phyloP scores from a whole-genome alignment of 2,888 invertebrate species.

The Pandemis cinnamomeana region DNA sequence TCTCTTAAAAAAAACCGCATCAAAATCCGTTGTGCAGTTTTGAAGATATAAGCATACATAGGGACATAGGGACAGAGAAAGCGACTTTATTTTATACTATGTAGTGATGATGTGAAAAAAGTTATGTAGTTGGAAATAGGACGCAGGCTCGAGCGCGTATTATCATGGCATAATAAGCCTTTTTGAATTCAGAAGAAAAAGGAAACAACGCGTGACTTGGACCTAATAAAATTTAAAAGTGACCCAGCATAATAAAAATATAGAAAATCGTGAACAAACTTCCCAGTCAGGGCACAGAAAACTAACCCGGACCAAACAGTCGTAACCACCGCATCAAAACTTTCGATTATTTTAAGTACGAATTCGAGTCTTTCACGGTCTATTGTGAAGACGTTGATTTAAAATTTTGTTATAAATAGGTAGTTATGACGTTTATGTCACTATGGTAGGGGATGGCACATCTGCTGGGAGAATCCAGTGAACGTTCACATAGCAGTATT shows the following conservation, averaged over 20 bases:
- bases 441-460: slow-evolving; percentile 47
- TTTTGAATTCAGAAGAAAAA: no score
- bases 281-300: not conserved
- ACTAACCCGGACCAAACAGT: not conserved
- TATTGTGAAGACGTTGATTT: not conserved
- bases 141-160: no score
- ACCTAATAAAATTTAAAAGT: not conserved
- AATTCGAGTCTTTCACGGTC: not conserved
- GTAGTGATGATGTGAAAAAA: no score
- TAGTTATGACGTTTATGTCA: not conserved
- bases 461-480: slow-evolving; percentile 48
- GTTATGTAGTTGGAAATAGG: no score
- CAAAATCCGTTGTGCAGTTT: no score
- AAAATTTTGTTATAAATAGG: not conserved
- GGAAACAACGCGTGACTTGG: not conserved
- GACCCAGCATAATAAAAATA: not conserved
- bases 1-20: no score
- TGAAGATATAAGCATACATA: no score
- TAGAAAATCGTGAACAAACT: not conserved
- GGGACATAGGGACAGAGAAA: no score
- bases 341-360: not conserved
- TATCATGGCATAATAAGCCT: no score
- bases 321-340: not conserved
- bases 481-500: slow-evolving; percentile 54
- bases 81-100: no score